Evolutionary conservation across 2,113 vertebrate species (phyloP), one percentile per base, ranked within the genome.

Genomic region (Colius striatus): DNA sequence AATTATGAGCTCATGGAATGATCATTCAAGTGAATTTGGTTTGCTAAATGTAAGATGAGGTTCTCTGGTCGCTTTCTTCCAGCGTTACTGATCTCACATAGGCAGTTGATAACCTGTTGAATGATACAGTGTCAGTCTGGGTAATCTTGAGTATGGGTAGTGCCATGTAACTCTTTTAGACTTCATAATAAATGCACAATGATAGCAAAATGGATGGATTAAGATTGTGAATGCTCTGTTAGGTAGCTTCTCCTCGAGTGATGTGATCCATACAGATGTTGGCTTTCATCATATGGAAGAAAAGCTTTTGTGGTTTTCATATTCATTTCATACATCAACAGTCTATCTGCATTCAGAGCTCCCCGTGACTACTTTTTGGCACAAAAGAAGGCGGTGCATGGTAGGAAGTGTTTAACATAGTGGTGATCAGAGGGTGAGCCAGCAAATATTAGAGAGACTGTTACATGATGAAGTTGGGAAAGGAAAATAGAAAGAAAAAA

Each of bases 81-180:
- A 2, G 51, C 0, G 0, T 27, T 72, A 57, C 25, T 62, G 79
- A 32, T 73, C 58, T 62, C 88, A 38, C 25, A 5, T 18, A 34
- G 62, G 58, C 61, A 53, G 26, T 11, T 47, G 53, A 43, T 81
- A 13, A 87, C 34, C 32, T 43, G 34, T 62, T 62, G 94, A 67
- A 25, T 0, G 0, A 18, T 16, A 4, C 3, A 26, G 1, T 0
- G 41, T 41, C 75, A 88, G 62, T 15, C 65, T 41, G 51, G 11
- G 32, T 88, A 79, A 38, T 73, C 84, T 50, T 13, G 6, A 91
- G 51, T 7, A 18, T 57, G 89, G 94, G 77, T 81, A 95, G 89
- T 71, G 71, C 81, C 1, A 0, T 14, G 68, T 17, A 38, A 9
- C 45, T 88, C 62, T 62, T 79, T 43, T 60, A 62, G 84, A 88